Evolutionary conservation across 1,140 invertebrate genomes (phyloP).

Genomic region (Zaprionus nigranus): DNA sequence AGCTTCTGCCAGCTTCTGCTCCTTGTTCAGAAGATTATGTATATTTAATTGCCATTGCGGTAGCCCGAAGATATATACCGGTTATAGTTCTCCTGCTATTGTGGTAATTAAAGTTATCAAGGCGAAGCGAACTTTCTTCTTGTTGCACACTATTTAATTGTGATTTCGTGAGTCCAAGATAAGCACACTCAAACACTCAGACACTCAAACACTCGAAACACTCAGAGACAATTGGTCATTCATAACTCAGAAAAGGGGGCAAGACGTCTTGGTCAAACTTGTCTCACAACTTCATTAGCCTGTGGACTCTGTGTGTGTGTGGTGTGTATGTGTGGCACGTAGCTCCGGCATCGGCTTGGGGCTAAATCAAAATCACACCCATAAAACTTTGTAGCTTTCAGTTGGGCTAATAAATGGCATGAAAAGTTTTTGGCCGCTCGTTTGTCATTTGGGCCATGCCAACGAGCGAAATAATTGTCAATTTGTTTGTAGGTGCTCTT

Average conservation of each 20-base stretch:
- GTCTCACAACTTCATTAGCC: slow-evolving; percentile 46
- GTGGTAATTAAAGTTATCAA: slow-evolving; percentile 6
- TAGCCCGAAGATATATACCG: background rate
- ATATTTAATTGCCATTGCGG: slow-evolving; percentile 5
- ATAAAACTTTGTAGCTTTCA: slow-evolving; percentile 54
- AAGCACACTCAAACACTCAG: slow-evolving; percentile 1
- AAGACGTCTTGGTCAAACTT: background rate
- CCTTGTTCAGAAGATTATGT: background rate
- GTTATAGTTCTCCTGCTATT: background rate
- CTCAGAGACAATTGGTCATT: slow-evolving; percentile 2
- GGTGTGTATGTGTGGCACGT: slow-evolving; percentile 14
- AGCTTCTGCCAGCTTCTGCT: background rate
- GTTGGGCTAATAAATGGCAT: slow-evolving; percentile 65
- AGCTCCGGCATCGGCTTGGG: slow-evolving; percentile 31
- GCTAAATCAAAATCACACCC: slow-evolving; percentile 76
- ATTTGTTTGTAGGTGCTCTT: slow-evolving; percentile 58
- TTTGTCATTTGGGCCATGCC: slow-evolving; percentile 57
- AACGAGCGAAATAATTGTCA: slow-evolving; percentile 68
- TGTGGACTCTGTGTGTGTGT: background rate
- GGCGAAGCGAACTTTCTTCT: background rate
- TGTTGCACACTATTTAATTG: slow-evolving; percentile 1
- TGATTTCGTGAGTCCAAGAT: background rate
- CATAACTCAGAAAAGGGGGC: background rate
- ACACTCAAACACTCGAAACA: background rate
- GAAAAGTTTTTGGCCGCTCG: slow-evolving; percentile 66